phyloP scores from a whole-genome alignment of 2,113 vertebrate species.

The Tautogolabrus adspersus region DNA sequence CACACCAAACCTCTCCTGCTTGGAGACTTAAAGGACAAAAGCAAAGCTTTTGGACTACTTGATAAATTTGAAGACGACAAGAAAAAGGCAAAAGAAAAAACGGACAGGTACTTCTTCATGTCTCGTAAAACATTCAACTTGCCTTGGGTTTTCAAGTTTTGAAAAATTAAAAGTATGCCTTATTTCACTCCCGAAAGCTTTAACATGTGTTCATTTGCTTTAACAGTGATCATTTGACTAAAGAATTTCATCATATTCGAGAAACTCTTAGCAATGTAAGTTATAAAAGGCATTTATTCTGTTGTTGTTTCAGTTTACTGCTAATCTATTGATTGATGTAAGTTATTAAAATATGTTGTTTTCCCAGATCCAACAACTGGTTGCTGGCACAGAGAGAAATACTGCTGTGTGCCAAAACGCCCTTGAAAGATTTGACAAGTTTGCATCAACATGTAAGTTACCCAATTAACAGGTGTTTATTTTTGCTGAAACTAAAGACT shows the following conservation, averaged over 20 bases:
- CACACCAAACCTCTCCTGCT: slow-evolving; percentile 90
- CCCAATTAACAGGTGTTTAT: neutral
- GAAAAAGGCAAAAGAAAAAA: slow-evolving; percentile 90
- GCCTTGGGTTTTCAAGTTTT: neutral
- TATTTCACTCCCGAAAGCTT: neutral
- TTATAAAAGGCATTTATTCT: slow-evolving; percentile 25
- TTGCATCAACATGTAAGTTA: slow-evolving; percentile 87
- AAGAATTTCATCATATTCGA: slow-evolving; percentile 82
- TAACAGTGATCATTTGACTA: slow-evolving; percentile 87
- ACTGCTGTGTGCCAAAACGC: slow-evolving; percentile 81
- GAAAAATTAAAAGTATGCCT: neutral
- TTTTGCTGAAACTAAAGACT: neutral
- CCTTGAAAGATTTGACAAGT: slow-evolving; percentile 81
- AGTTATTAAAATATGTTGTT: slow-evolving; percentile 18
- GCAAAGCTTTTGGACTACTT: slow-evolving; percentile 81
- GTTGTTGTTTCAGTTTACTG: neutral
- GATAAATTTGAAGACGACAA: slow-evolving; percentile 91
- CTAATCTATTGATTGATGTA: neutral
- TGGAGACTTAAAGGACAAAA: slow-evolving; percentile 85
- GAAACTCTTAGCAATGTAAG: slow-evolving; percentile 89
- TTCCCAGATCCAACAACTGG: slow-evolving; percentile 85
- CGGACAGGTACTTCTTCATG: slow-evolving; percentile 82
- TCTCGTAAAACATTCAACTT: neutral
- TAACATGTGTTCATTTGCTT: neutral
- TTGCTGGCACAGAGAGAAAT: slow-evolving; percentile 84